Evolutionary conservation across 2,113 vertebrate genomes (phyloP), one percentile per base, ranked within the genome.

Genomic region (Sinocyclocheilus maitianheensis): DNA sequence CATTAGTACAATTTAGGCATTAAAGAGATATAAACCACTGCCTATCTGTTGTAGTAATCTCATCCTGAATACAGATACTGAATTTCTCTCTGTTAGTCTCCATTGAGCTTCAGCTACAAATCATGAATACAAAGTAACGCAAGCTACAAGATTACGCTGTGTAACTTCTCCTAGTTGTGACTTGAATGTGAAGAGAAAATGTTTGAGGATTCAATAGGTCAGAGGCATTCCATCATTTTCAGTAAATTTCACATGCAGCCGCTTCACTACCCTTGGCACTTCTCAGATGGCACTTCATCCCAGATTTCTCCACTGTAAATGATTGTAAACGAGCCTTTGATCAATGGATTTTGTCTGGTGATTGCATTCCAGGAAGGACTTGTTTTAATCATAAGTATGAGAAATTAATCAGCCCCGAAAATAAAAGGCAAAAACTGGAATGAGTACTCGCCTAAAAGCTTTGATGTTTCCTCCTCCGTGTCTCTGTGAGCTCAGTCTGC

Each of bases 221-320:
- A 62, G 58, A 80, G 34, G 9, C 30, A 3, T 80, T 60, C 11
- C 11, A 80, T 80, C 58, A 80, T 80, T 80, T 80, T 58, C 77
- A 80, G 77, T 63, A 80, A 63, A 80, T 80, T 80, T 80, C 77
- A 80, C 77, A 43, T 80, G 77, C 58, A 43, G 55, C 77, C 22
- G 55, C 58, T 80, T 58, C 77, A 80, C 77, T 80, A 80, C 58
- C 53, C 77, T 63, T 80, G 77, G 77, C 77, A 80, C 77, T 63
- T 80, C 77, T 80, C 55, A 80, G 77, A 80, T 80, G 30, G 77
- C 77, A 80, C 77, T 80, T 80, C 77, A 63, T 63, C 77, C 43
- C 22, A n/a, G 34, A 80, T 80, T 43, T 62, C 77, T 80, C 18
- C 40, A 34, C 43, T 11, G 18, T 80, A 43, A 80, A 80, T 40